Base-by-base conservation (phyloP, 37 sponge, comb jelly and placozoan species). In the Hormiphora californensis region DNA sequence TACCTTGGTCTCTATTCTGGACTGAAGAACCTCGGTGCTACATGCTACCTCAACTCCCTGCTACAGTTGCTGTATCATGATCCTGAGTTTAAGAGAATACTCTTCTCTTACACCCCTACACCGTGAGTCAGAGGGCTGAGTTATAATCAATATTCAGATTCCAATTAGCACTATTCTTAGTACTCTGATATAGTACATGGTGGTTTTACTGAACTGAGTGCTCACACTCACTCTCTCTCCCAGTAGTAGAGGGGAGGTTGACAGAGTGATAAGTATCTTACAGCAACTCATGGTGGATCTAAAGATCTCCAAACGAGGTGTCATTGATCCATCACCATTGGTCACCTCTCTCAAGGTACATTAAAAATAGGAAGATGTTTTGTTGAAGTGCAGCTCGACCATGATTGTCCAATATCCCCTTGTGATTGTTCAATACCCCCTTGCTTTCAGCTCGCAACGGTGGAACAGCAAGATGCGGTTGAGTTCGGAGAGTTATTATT, bases 401-500 rank as follows among this genome's bases (percentile, higher is more conserved):
- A n/a, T n/a, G n/a, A n/a, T n/a, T n/a, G n/a, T n/a, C n/a, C n/a
- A n/a, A n/a, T n/a, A n/a, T n/a, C n/a, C n/a, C n/a, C n/a, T n/a
- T n/a, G n/a, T n/a, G n/a, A n/a, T n/a, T n/a, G n/a, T n/a, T n/a
- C n/a, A n/a, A n/a, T n/a, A n/a, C n/a, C n/a, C n/a, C n/a, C n/a
- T n/a, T n/a, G n/a, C n/a, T n/a, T n/a, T 23, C 63, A 59, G 27
- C 63, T 59, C 27, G 25, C 63, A 8, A 22, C 25, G 7, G n/a
- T 27, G 25, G 23, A 59, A 27, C 63, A 59, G 25, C 63, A 59
- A 27, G 63, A 59, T 59, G 63, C n/a, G 21, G 25, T 59, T 11
- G 63, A 59, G 63, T 59, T 59, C n/a, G 25, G 63, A 59, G 63
- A 59, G 63, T 59, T 59, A 27, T 21, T 59, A 27, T 59, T 59